Conservation (phyloP, 2,888 invertebrate species). For the Nomada goodeniana region DNA sequence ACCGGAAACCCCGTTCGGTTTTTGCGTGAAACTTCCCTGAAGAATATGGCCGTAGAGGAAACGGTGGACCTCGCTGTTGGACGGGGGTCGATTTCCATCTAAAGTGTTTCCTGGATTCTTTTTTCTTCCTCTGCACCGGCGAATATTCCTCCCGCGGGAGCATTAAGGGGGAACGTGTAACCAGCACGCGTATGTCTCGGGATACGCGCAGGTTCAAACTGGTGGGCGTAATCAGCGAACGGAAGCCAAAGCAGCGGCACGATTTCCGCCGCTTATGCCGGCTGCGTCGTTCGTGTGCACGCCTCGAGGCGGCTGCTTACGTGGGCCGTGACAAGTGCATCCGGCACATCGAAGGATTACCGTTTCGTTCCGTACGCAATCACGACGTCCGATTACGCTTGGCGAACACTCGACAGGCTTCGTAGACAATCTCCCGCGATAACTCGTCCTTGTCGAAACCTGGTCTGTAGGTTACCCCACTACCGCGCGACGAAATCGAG, state of each 20-base stretch:
- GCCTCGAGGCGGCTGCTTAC: slow-evolving; percentile 56
- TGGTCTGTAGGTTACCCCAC: neutral
- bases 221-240: slow-evolving; percentile 55
- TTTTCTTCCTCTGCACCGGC: slow-evolving; percentile 13
- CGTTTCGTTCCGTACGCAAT: slow-evolving; percentile 50
- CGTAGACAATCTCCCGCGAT: neutral
- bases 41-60: slow-evolving; percentile 25
- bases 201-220: slow-evolving; percentile 42
- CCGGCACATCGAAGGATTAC: slow-evolving; percentile 64
- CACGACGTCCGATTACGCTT: slow-evolving; percentile 46
- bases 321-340: slow-evolving; percentile 67
- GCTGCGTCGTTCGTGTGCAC: slow-evolving; percentile 42
- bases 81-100: slow-evolving; percentile 51
- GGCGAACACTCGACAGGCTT: slow-evolving; percentile 5
- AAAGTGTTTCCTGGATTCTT: slow-evolving; percentile 44
- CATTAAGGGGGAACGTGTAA: slow-evolving; percentile 45
- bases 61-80: slow-evolving; percentile 45
- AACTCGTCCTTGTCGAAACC: neutral
- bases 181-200: neutral
- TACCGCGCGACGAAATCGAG: neutral
- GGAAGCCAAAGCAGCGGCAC: slow-evolving; percentile 63
- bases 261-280: slow-evolving; percentile 63
- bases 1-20: neutral
- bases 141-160: neutral
- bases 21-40: slow-evolving; percentile 19